Evolutionary conservation across 2,113 vertebrate genomes (phyloP).

Genomic region (Elgaria multicarinata): DNA sequence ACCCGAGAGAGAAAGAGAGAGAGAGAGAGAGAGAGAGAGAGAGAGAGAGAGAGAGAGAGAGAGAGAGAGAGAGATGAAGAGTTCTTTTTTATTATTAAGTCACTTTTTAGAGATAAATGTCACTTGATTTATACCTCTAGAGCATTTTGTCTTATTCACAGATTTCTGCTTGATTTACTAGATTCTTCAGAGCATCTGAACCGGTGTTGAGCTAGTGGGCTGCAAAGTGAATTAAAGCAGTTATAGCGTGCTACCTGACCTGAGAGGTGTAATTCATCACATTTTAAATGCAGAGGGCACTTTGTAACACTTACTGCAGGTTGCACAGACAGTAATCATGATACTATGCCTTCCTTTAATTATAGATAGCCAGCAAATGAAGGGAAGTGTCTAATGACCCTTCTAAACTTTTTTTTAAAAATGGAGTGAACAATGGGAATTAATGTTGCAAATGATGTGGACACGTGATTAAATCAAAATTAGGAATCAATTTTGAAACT

Average conservation of each 20-base stretch:
- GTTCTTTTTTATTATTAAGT: background rate
- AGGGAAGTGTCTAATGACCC: background rate
- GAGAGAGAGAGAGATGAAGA: background rate
- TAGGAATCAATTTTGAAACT: background rate
- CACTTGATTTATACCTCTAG: background rate
- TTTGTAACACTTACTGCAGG: background rate
- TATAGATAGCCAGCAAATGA: background rate
- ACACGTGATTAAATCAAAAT: background rate
- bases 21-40: too few species aligned
- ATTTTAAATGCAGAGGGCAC: background rate
- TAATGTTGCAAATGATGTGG: slow-evolving; percentile 10
- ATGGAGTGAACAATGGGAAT: background rate
- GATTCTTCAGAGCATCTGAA: background rate
- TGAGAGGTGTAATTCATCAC: slow-evolving; percentile 7
- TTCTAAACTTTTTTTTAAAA: background rate
- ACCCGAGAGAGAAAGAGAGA: too few species aligned
- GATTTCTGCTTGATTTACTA: slow-evolving; percentile 21
- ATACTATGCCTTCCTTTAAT: background rate
- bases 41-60: too few species aligned
- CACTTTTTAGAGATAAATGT: background rate
- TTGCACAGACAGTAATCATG: background rate
- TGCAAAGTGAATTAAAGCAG: slow-evolving; percentile 3
- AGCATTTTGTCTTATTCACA: background rate
- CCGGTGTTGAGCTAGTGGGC: background rate
- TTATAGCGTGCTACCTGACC: slow-evolving; percentile 1